Conservation (phyloP, 2,113 vertebrate genomes). For the Ceratotherium simum region DNA sequence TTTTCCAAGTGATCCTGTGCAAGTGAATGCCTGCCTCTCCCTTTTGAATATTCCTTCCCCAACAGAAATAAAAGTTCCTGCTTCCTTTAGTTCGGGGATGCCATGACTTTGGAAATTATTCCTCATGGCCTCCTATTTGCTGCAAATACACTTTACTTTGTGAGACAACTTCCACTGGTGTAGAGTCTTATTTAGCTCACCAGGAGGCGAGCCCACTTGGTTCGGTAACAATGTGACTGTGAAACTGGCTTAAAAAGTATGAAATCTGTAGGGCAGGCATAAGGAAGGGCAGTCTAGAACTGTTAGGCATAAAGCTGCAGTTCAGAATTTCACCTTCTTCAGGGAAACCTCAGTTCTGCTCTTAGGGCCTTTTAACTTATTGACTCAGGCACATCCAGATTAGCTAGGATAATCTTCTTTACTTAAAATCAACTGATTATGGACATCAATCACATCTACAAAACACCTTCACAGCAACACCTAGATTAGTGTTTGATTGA, state of each 20-base stretch:
- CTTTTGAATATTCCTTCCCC: too few species aligned
- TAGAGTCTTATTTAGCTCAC: too few species aligned
- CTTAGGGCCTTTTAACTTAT: not conserved
- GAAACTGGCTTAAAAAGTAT: not conserved
- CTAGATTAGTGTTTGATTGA: not conserved
- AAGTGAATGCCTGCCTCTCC: too few species aligned
- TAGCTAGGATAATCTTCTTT: not conserved
- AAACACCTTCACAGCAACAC: not conserved
- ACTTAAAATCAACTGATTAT: not conserved
- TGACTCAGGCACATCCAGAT: not conserved
- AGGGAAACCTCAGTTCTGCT: not conserved
- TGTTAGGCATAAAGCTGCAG: not conserved
- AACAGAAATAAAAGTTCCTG: too few species aligned
- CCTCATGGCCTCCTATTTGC: too few species aligned
- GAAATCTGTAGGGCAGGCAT: not conserved
- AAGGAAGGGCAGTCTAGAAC: not conserved
- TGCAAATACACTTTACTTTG: too few species aligned
- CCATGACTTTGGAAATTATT: too few species aligned
- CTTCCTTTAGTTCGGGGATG: too few species aligned
- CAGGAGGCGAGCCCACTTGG: too few species aligned
- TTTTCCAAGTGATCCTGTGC: too few species aligned
- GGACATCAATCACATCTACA: not conserved
- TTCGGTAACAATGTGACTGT: too few species aligned
- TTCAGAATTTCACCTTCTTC: not conserved
- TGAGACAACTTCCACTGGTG: too few species aligned